phyloP scores from a whole-genome alignment of 2,888 invertebrate genomes.

The Cremastobaeus sp. region DNA sequence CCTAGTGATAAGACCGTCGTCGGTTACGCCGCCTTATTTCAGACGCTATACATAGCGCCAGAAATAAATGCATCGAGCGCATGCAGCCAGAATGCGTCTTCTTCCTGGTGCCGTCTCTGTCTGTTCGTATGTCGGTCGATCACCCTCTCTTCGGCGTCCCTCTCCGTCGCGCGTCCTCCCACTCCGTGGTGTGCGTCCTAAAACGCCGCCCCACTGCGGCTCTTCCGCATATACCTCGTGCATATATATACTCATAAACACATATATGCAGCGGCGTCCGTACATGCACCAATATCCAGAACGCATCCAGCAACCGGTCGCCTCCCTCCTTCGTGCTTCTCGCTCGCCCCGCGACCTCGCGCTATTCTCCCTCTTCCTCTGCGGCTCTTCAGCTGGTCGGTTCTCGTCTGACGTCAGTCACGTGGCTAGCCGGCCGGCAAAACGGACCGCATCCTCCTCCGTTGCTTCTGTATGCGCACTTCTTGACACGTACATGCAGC shows the following conservation, averaged over 20 bases:
- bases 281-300: slow-evolving; percentile 4
- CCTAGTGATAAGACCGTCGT: slow-evolving; percentile 57
- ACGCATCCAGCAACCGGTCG: slow-evolving; percentile 28
- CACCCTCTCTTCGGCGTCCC: slow-evolving; percentile 55
- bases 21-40: slow-evolving; percentile 50
- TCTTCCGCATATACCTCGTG: slow-evolving; percentile 20
- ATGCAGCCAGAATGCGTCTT: slow-evolving; percentile 61
- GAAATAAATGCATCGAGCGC: slow-evolving; percentile 61
- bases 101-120: slow-evolving; percentile 62
- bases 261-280: too few relatives aligned
- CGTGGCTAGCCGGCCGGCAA: slow-evolving; percentile 57
- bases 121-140: slow-evolving; percentile 61
- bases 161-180: slow-evolving; percentile 22
- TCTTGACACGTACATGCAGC: slow-evolving; percentile 25
- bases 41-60: slow-evolving; percentile 60
- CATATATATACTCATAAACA: background rate
- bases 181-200: slow-evolving; percentile 12
- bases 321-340: slow-evolving; percentile 9
- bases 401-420: slow-evolving; percentile 57
- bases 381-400: slow-evolving; percentile 49
- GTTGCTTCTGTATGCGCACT: slow-evolving; percentile 12
- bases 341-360: background rate
- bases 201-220: slow-evolving; percentile 29
- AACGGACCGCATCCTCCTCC: slow-evolving; percentile 41
- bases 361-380: slow-evolving; percentile 15